Conservation (phyloP, 2,797 vertebrate genomes). For the Squalus acanthias region DNA sequence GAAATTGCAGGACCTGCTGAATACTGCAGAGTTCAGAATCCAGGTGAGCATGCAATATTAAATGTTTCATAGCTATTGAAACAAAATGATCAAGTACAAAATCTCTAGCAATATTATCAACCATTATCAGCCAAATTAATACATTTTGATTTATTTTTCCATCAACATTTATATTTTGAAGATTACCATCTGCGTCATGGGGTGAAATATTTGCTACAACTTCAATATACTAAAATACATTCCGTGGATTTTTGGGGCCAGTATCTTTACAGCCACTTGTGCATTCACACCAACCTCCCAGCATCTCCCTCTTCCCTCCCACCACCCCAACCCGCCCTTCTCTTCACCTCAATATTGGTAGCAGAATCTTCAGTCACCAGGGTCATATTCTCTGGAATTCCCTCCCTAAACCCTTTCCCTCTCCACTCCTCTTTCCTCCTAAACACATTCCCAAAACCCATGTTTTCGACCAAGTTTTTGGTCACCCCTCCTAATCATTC, state of each 20-base stretch:
- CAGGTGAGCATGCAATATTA: neutral
- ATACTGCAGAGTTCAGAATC: conserved; percentile 13
- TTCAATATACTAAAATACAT: neutral
- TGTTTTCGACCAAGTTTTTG: neutral
- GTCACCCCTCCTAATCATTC: neutral
- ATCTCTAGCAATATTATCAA: neutral
- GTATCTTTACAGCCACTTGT: neutral
- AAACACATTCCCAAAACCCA: neutral
- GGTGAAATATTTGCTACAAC: neutral
- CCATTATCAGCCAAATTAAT: neutral
- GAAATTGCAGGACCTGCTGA: conserved; percentile 69
- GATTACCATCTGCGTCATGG: neutral
- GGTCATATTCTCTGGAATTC: neutral
- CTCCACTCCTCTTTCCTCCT: neutral
- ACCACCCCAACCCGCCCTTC: neutral
- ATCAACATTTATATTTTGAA: neutral
- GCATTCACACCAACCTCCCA: neutral
- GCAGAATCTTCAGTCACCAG: neutral
- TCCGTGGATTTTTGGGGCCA: neutral
- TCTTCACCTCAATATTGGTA: neutral
- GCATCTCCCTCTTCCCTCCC: neutral
- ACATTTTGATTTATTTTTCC: neutral
- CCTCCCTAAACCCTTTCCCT: neutral
- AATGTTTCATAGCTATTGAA: neutral
- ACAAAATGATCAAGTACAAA: neutral